Evolutionary conservation across 2,888 invertebrate species (phyloP).

Genomic region (Acanthosepion lycidas): DNA sequence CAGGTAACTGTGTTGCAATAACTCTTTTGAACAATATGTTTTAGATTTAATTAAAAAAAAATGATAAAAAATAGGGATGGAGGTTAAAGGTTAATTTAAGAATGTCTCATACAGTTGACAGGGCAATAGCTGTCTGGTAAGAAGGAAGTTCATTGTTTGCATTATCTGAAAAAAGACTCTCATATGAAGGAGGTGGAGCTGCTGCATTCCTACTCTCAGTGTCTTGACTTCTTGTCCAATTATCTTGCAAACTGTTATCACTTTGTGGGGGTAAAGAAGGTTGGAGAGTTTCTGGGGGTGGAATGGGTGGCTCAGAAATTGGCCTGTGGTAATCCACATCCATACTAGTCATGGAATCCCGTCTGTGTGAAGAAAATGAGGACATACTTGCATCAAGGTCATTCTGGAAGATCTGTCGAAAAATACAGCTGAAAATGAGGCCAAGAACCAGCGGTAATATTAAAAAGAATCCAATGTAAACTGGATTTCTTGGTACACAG

Average conservation of each 20-base stretch:
- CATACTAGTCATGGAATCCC: not conserved
- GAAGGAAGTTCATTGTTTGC: not conserved
- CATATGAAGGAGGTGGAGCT: conserved; percentile 5
- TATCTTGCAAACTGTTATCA: not conserved
- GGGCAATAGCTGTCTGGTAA: not conserved
- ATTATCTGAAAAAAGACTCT: not conserved
- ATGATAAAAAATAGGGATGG: no score
- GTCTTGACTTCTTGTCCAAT: not conserved
- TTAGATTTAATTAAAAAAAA: no score
- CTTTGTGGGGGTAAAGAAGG: not conserved
- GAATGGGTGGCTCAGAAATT: not conserved
- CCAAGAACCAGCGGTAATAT: not conserved
- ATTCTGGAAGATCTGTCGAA: not conserved
- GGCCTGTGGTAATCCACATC: not conserved
- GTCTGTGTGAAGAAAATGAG: not conserved
- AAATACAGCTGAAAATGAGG: not conserved
- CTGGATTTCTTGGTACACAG: not conserved
- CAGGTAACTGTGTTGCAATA: no score
- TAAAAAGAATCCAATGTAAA: not conserved
- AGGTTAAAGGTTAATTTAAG: no score
- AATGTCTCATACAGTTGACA: not conserved
- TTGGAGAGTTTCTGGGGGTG: not conserved
- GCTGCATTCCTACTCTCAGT: not conserved
- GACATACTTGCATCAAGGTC: not conserved
- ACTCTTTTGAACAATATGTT: no score